phyloP scores from a whole-genome alignment of 2,113 vertebrate species.

The Melanerpes formicivorus region DNA sequence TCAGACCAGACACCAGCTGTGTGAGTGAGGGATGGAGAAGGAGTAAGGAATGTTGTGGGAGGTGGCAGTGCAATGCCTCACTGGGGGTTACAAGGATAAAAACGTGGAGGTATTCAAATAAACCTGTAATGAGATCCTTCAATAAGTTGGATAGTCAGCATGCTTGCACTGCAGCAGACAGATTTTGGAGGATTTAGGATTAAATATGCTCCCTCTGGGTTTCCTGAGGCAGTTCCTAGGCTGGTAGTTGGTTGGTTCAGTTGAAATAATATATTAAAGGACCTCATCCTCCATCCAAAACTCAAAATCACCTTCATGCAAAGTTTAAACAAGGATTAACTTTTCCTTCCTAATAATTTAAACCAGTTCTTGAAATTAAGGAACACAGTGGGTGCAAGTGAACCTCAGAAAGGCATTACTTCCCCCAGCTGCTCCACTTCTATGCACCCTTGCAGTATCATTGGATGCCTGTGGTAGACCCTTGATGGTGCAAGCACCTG shows the following conservation, averaged over 20 bases:
- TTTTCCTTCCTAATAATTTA: background rate
- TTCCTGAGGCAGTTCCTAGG: background rate
- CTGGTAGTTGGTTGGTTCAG: background rate
- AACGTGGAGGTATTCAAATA: background rate
- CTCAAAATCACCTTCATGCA: background rate
- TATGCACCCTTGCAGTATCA: accelerated
- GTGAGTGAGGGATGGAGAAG: background rate
- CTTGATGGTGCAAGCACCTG: background rate
- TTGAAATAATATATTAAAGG: background rate
- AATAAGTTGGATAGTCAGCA: background rate
- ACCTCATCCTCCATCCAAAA: background rate
- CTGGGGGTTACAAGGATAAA: background rate
- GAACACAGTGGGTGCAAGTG: background rate
- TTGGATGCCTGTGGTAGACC: background rate
- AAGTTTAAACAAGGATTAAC: background rate
- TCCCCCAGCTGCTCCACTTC: background rate
- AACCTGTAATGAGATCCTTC: background rate
- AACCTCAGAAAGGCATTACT: background rate
- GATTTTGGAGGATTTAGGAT: background rate
- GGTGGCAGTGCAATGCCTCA: background rate
- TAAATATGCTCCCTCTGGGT: background rate
- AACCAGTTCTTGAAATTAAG: background rate
- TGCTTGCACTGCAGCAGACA: background rate
- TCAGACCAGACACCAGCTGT: background rate
- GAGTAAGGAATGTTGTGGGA: accelerated